Conservation (phyloP, 1,140 invertebrate genomes). For the Cotesia glomerata region DNA sequence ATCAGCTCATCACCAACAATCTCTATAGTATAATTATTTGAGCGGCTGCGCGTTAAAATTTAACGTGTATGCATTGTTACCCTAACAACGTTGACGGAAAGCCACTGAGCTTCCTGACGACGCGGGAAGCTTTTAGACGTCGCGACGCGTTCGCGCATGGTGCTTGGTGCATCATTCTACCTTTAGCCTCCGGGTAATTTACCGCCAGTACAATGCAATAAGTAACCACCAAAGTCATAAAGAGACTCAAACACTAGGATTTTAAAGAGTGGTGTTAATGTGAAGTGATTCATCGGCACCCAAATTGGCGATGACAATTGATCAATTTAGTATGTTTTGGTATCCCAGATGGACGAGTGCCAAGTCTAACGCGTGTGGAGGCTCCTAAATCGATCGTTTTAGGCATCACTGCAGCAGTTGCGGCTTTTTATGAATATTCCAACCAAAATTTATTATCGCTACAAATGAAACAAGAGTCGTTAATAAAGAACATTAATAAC, state of each 20-base stretch:
- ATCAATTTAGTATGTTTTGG: neutral
- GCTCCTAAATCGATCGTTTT: neutral
- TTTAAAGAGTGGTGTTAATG: no score
- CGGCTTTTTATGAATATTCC: neutral
- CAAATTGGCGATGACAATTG: neutral
- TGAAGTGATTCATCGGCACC: no score
- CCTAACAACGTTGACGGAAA: slow-evolving; percentile 2
- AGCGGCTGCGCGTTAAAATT: slow-evolving; percentile 1
- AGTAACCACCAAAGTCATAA: no score
- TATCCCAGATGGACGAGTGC: neutral
- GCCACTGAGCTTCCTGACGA: neutral
- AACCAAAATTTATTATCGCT: neutral
- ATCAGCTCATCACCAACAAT: neutral
- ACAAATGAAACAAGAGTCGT: neutral
- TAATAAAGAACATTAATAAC: no score
- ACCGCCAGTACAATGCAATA: no score
- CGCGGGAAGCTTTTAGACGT: slow-evolving; percentile 9
- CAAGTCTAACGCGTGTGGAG: neutral
- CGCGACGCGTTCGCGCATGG: slow-evolving; percentile 3
- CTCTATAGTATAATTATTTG: neutral
- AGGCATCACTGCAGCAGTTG: neutral
- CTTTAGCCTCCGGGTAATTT: no score
- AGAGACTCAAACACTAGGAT: no score
- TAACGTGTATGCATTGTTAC: neutral
- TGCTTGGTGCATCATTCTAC: neutral